Evolutionary conservation across 1,140 invertebrate species (phyloP).

Genomic region (Alviniconcha marisindica): DNA sequence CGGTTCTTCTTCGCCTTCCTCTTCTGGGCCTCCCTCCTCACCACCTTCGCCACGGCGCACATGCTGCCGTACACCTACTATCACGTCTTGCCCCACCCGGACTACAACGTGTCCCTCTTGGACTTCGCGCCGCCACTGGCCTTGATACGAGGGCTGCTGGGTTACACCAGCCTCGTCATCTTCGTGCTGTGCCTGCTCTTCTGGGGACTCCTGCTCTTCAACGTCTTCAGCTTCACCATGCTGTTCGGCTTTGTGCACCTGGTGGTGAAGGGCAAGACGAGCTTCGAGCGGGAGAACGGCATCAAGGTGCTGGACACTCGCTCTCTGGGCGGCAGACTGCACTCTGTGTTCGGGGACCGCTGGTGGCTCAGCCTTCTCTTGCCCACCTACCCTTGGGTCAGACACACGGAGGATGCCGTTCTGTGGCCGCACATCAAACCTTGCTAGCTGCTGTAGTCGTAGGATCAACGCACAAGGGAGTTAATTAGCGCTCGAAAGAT

Average conservation of each 20-base stretch:
- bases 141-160: slow-evolving; percentile 44
- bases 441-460: background rate
- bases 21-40: slow-evolving; percentile 74
- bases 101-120: slow-evolving; percentile 20
- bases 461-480: too few relatives aligned
- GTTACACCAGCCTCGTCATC: slow-evolving; percentile 27
- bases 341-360: slow-evolving; percentile 51
- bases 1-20: slow-evolving; percentile 91
- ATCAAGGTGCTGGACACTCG: slow-evolving; percentile 45
- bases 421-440: slow-evolving; percentile 49
- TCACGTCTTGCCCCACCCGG: slow-evolving; percentile 37
- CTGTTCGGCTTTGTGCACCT: background rate
- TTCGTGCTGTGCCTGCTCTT: slow-evolving; percentile 30
- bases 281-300: slow-evolving; percentile 45
- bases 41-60: slow-evolving; percentile 33
- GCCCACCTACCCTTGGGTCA: slow-evolving; percentile 47
- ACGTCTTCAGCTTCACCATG: background rate
- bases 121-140: slow-evolving; percentile 41
- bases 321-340: slow-evolving; percentile 36
- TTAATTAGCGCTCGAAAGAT: too few relatives aligned
- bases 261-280: slow-evolving; percentile 42
- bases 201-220: slow-evolving; percentile 41
- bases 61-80: slow-evolving; percentile 44
- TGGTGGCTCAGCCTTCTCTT: slow-evolving; percentile 54
- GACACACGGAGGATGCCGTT: slow-evolving; percentile 49